These are phyloP conservation scores for Polietes domitor DNA, from an alignment of 2,888 invertebrate genomes.

Conservation along the genomic window DNA sequence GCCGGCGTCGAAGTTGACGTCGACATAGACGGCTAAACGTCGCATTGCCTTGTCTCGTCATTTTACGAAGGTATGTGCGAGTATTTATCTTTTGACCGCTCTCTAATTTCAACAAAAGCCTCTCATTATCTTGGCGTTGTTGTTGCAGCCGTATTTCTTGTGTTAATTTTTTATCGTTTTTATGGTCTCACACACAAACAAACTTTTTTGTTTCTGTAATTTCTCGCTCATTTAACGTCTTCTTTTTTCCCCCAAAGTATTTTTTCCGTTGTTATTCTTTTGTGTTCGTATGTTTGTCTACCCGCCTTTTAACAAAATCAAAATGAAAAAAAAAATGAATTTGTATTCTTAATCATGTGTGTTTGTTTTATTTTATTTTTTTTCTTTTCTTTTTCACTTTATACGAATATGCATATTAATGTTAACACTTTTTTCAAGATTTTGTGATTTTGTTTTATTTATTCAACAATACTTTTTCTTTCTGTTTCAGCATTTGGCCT, in stretches of 20 bases:
- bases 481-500: neutral
- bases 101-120: constrained; percentile 54
- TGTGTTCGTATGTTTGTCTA: neutral
- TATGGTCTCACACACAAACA: constrained; percentile 15
- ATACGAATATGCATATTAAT: neutral
- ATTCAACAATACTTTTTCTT: constrained; percentile 1
- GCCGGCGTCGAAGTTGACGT: neutral
- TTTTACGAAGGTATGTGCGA: too few species aligned
- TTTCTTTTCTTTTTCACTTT: neutral
- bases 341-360: constrained; percentile 13
- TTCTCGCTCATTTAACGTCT: neutral
- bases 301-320: neutral
- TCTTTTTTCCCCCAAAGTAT: too few species aligned
- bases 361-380: neutral
- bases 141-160: constrained; percentile 5
- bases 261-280: constrained; percentile 28
- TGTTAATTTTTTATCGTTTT: constrained; percentile 11
- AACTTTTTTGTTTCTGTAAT: neutral
- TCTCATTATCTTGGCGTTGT: constrained; percentile 54
- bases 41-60: neutral
- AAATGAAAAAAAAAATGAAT: neutral
- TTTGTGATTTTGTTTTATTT: constrained; percentile 20
- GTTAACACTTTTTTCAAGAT: neutral
- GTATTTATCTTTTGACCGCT: constrained; percentile 24
- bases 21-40: constrained; percentile 4